Evolutionary conservation across 2,888 invertebrate species (phyloP), one percentile per base, ranked within the genome.

Genomic region (Drymonia ruficornis): DNA sequence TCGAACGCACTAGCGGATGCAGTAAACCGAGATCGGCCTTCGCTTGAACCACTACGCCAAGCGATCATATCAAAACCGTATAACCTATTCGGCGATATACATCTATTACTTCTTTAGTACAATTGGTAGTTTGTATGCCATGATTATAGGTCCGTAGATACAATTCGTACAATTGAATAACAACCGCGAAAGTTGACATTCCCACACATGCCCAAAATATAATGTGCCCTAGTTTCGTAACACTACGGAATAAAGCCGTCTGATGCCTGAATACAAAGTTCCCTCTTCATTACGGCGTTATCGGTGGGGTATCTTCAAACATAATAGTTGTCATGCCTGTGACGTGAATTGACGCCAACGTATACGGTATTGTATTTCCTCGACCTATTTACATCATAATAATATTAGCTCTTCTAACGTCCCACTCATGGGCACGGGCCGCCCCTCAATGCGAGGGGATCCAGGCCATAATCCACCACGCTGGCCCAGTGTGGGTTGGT

Each of bases 201-300:
- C 49, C 50, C 45, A 45, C 43, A 48, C 50, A 44, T 19, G 29
- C 18, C 45, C 28, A 44, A 42, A 48, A 38, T 38, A 49, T 53
- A 55, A 49, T 59, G 58, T 49, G 59, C 51, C 40, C 58, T 19
- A 62, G 49, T 69, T 72, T 55, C 49, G 55, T 62, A 64, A 71
- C 64, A 50, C 48, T 7, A 48, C 28, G n/a, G 23, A 55, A 61
- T 50, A 59, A 61, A 66, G 59, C 31, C 46, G 40, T 11, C 44
- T 19, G 48, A 47, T 65, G 43, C 48, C 54, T 60, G 72, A 75
- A 75, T 75, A 70, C 65, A 67, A 34, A 34, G 45, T 29, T 59
- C 61, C 62, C 63, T 59, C 52, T 59, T 55, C 42, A 67, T 43
- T 46, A 45, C 48, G 50, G 44, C 54, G 52, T 52, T 65, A 71